Evolutionary conservation across 2,888 invertebrate genomes (phyloP).

Genomic region (Nomada fucata): DNA sequence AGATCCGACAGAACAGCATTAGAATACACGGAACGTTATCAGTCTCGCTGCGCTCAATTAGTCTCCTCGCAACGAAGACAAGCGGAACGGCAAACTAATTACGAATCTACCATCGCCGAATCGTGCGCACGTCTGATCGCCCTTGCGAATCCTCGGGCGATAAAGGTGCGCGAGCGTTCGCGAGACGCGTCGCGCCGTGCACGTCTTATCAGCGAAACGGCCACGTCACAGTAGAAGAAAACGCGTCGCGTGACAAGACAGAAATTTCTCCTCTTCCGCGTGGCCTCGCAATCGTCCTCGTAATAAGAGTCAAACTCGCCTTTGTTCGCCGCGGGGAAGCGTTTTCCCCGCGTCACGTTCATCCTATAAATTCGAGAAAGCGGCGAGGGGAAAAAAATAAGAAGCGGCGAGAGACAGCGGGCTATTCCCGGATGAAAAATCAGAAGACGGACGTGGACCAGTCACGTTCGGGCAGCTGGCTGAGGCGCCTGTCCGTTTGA

Average conservation of each 20-base stretch:
- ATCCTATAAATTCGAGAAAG: conserved; percentile 20
- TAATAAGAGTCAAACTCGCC: conserved; percentile 32
- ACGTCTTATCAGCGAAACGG: not conserved
- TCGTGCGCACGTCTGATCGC: too few relatives aligned
- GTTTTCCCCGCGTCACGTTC: conserved; percentile 47
- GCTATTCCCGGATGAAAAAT: conserved; percentile 30
- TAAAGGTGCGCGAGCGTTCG: too few relatives aligned
- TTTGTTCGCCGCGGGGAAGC: conserved; percentile 28
- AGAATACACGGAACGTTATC: too few relatives aligned
- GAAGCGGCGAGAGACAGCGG: not conserved
- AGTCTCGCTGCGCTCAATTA: too few relatives aligned
- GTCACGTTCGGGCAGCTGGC: conserved; percentile 32
- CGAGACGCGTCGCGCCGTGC: too few relatives aligned
- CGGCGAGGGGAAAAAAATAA: conserved; percentile 7
- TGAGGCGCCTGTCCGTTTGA: not conserved
- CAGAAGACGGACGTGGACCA: conserved; percentile 12
- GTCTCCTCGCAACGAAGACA: too few relatives aligned
- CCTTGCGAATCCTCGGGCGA: too few relatives aligned
- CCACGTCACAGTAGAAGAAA: not conserved
- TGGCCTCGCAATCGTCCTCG: conserved; percentile 28
- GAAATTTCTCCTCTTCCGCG: conserved; percentile 46
- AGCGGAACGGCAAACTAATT: too few relatives aligned
- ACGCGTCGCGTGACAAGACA: conserved; percentile 32
- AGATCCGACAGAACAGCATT: not conserved
- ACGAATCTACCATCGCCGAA: too few relatives aligned